Conservation (phyloP, 1,140 invertebrate genomes). For the Venturia canescens region DNA sequence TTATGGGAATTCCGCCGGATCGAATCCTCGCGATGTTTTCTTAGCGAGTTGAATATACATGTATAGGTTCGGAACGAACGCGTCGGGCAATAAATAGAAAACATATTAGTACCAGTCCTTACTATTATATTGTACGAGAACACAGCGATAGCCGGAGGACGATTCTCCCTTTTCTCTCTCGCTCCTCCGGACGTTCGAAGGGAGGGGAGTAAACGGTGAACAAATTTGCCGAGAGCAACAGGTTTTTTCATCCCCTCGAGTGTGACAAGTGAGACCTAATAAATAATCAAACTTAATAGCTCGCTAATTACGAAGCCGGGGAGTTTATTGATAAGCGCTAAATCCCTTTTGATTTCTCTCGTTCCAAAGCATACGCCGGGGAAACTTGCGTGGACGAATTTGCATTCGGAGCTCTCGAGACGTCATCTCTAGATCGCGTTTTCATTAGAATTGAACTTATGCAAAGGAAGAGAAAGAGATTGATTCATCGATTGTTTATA, state of each 20-base stretch:
- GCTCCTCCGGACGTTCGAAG: not conserved
- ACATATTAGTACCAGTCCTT: constrained; percentile 13
- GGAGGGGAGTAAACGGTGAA: not conserved
- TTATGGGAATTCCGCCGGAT: too few relatives aligned
- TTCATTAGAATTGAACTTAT: not conserved
- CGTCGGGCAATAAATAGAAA: constrained; percentile 10
- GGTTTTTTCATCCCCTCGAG: not conserved
- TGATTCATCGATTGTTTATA: too few relatives aligned
- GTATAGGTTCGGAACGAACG: not conserved
- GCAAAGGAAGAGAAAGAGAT: not conserved
- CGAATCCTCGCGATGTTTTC: too few relatives aligned
- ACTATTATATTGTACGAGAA: constrained; percentile 31
- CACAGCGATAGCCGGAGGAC: constrained; percentile 20
- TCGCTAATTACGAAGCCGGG: constrained; percentile 61
- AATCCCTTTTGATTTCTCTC: constrained; percentile 62
- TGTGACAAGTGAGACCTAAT: constrained; percentile 61
- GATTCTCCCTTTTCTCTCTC: not conserved
- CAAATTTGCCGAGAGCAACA: constrained; percentile 22
- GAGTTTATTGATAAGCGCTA: constrained; percentile 55
- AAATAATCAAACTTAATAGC: constrained; percentile 67
- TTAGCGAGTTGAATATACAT: not conserved
- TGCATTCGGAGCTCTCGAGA: too few relatives aligned
- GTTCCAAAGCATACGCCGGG: not conserved
- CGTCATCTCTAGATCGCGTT: constrained; percentile 18
- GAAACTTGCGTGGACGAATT: constrained; percentile 26